Evolutionary conservation across 2,797 vertebrate species (phyloP), one percentile per base, ranked within the genome.

Genomic region (Chelidonichthys spinosus): DNA sequence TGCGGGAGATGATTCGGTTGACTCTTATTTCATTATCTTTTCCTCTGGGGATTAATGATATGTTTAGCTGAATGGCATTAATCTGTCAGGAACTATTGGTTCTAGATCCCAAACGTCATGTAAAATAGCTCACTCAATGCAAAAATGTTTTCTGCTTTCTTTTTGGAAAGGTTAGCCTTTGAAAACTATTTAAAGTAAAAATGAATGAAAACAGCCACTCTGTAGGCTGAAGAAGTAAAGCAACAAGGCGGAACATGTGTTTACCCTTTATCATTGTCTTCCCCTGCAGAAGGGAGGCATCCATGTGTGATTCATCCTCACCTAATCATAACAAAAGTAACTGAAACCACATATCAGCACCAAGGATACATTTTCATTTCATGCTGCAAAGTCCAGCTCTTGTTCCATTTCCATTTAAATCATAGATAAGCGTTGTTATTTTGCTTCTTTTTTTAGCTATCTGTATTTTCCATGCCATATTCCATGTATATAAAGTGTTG

Each of bases 401-500:
- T 55, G 59, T 59, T 40, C 81, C 78, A 92, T 94, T 92, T 92
- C 88, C 86, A 92, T 91, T 89, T 89, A 84, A 86, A 90, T 90
- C 72, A 65, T 13, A 33, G 9, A 61, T 44, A 53, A 59, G 70
- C 61, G 75, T 73, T 76, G 72, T 69, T 87, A 65, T 81, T 82
- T 75, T 33, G 72, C 49, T 63, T 55, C 65, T 69, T 15, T 44
- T 36, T 63, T 46, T 13, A 11, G n/a, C 5, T 0, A 18, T 60
- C 40, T 67, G 60, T 59, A 75, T 79, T 81, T 74, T 71, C 39
- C 18, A 42, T 42, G 76, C 56, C 44, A 44, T 43, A 44, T 79
- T 49, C 36, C 6, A 53, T 18, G 46, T 75, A 67, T 40, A 9
- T 66, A n/a, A 47, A 70, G 37, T 36, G 56, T 44, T 66, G 33